Percentiles rank a stretch among this genome's conserved stretches.
Evolutionary conservation across 2,113 vertebrate genomes (phyloP).

Genomic region (Brachyhypopomus gauderio): DNA sequence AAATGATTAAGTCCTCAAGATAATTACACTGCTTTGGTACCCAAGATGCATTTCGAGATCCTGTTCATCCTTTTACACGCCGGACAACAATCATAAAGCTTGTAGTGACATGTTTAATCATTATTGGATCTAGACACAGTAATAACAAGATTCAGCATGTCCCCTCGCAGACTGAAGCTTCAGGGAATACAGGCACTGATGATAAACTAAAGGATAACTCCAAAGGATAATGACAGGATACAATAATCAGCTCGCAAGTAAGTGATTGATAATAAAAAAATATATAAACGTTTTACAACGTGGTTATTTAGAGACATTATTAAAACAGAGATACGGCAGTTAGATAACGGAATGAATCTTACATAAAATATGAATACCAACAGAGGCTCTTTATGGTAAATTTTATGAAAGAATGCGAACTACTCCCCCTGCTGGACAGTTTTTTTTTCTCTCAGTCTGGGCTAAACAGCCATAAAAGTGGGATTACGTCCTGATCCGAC

Average conservation of each 20-base stretch:
- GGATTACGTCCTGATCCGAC: slow-evolving; percentile 19
- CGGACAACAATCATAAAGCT: slow-evolving; percentile 54
- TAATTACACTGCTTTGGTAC: slow-evolving; percentile 60
- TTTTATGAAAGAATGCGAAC: not conserved
- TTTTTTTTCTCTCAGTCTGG: not conserved
- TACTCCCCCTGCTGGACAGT: slow-evolving; percentile 45
- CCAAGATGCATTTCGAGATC: slow-evolving; percentile 56
- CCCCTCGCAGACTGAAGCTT: not conserved
- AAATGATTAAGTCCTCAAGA: slow-evolving; percentile 57
- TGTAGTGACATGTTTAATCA: slow-evolving; percentile 52
- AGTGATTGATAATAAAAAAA: slow-evolving; percentile 31
- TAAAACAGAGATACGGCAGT: not conserved
- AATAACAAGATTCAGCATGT: slow-evolving; percentile 9
- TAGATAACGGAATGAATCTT: not conserved
- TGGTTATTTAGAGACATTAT: slow-evolving; percentile 9
- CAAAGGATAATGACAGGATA: slow-evolving; percentile 40
- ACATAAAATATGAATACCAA: not conserved
- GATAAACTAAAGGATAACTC: slow-evolving; percentile 37
- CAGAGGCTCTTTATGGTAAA: not conserved
- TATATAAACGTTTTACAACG: slow-evolving; percentile 15
- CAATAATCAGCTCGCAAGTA: slow-evolving; percentile 46
- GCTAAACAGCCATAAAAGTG: not conserved
- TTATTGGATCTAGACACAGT: slow-evolving; percentile 5
- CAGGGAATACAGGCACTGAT: not conserved
- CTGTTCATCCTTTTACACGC: slow-evolving; percentile 60